Base-by-base conservation (phyloP, 2,113 vertebrate genomes). In the Oreochromis tanganicae region DNA sequence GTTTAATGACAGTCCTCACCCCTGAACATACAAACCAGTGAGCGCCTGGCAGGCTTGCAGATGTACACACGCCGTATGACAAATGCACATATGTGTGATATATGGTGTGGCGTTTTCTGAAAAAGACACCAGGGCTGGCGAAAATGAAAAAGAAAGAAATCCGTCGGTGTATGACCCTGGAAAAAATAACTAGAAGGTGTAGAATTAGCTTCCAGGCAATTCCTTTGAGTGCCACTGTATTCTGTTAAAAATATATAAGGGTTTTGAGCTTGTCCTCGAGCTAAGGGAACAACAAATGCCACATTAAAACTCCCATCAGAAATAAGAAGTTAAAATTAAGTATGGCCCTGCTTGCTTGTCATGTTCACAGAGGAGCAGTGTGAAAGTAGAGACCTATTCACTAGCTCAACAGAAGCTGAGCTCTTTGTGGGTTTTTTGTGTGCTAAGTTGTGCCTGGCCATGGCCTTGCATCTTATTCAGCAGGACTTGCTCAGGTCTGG, bases 1-100 rank as follows among this genome's bases (percentile, higher is more conserved):
- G 92, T 94, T 95, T 95, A 95, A 95, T 92, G 95, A 96, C 94
- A 92, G 89, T 93, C 90, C 88, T 93, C 90, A 90, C 90, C 92
- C 84, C 80, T 86, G 84, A 92, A 94, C 93, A 93, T 92, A 92
- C 89, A 88, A 82, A 86, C 86, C 86, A 80, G 91, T 79, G 88
- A 93, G 89, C n/a, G 17, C 32, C 85, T 32, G 88, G 82, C 87
- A 13, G 27, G 32, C 83, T 63, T 78, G 36, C 90, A 83, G 82
- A 91, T 84, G 89, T 87, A 93, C 93, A 91, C 90, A 75, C 88
- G 19, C 82, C 34, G 6, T 82, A 66, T 94, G 92, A 93, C 92
- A 94, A 61, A 84, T 85, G 89, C 89, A 66, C 90, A 84, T 86
- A 90, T 46, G 90, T 89, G 89, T 91, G 89, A 92, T 93, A 87